Evolutionary conservation across 2,888 invertebrate genomes (phyloP).

Genomic region (Orthonevra nobilis): DNA sequence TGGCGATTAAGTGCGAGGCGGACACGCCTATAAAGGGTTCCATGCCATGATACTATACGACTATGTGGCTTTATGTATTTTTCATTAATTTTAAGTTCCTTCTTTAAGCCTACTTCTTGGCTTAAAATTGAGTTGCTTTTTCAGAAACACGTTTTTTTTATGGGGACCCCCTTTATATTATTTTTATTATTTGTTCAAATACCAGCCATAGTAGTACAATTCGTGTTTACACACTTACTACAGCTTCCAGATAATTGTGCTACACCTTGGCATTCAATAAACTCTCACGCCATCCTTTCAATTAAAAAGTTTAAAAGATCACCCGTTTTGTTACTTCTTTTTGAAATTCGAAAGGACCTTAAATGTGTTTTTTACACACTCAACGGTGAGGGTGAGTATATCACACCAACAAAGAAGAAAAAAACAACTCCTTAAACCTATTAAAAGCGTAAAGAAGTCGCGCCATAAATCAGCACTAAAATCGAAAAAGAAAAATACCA

Average conservation of each 20-base stretch:
- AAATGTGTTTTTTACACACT: slow-evolving; percentile 17
- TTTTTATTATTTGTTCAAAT: too few relatives aligned
- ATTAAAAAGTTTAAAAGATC: slow-evolving; percentile 39
- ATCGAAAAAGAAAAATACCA: slow-evolving; percentile 6
- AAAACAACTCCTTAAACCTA: slow-evolving; percentile 33
- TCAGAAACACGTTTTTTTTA: too few relatives aligned
- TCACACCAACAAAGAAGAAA: neutral
- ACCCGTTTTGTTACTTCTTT: neutral
- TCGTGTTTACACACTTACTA: slow-evolving; percentile 42
- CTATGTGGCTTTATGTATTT: too few relatives aligned
- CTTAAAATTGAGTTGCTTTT: too few relatives aligned
- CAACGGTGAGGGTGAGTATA: slow-evolving; percentile 18
- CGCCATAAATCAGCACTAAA: slow-evolving; percentile 28
- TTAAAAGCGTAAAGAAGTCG: slow-evolving; percentile 29
- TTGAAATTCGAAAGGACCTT: too few relatives aligned
- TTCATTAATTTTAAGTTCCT: too few relatives aligned
- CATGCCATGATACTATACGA: too few relatives aligned
- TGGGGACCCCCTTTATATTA: too few relatives aligned
- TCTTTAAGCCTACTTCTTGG: too few relatives aligned
- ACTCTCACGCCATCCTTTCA: slow-evolving; percentile 34
- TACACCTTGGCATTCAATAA: slow-evolving; percentile 30
- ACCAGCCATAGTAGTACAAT: too few relatives aligned
- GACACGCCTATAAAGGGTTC: too few relatives aligned
- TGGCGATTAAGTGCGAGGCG: too few relatives aligned
- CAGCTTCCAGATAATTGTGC: slow-evolving; percentile 13